These are phyloP conservation scores for Drosophila nigritarsus DNA, from an alignment of 2,888 invertebrate species.

Conservation along the genomic window DNA sequence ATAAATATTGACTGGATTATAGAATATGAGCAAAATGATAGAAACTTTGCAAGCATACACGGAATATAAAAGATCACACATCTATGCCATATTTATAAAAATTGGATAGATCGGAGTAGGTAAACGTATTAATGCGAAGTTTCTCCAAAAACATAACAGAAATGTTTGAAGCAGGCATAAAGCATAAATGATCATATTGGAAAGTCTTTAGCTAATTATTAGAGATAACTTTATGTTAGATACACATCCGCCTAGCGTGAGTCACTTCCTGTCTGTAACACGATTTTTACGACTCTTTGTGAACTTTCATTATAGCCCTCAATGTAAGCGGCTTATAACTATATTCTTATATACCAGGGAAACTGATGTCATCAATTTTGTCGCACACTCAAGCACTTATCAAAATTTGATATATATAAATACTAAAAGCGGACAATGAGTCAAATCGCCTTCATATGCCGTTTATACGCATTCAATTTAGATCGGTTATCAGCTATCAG, in stretches of 20 bases:
- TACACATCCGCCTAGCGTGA: constrained; percentile 10
- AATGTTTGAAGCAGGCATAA: not conserved
- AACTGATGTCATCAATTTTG: constrained; percentile 60
- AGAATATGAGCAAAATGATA: not conserved
- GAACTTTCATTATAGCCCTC: constrained; percentile 1
- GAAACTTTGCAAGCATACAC: not conserved
- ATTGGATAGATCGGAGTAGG: no score
- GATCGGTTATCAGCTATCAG: constrained; percentile 58
- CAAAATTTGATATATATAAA: constrained; percentile 33
- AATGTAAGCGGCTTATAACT: constrained; percentile 18
- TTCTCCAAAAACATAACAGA: not conserved
- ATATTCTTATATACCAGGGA: constrained; percentile 9
- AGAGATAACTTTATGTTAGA: not conserved
- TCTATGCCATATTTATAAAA: not conserved
- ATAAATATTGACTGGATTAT: no score
- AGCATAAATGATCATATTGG: not conserved
- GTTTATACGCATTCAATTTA: constrained; percentile 36
- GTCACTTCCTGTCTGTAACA: constrained; percentile 43
- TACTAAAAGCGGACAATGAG: constrained; percentile 53
- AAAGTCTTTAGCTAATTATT: not conserved
- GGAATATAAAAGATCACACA: not conserved
- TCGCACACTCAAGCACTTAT: constrained; percentile 48
- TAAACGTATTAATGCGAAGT: not conserved
- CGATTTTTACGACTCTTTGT: constrained; percentile 30
- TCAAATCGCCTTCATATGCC: constrained; percentile 49